phyloP scores from a whole-genome alignment of 1,140 invertebrate species.

The Globodera rostochiensis region DNA sequence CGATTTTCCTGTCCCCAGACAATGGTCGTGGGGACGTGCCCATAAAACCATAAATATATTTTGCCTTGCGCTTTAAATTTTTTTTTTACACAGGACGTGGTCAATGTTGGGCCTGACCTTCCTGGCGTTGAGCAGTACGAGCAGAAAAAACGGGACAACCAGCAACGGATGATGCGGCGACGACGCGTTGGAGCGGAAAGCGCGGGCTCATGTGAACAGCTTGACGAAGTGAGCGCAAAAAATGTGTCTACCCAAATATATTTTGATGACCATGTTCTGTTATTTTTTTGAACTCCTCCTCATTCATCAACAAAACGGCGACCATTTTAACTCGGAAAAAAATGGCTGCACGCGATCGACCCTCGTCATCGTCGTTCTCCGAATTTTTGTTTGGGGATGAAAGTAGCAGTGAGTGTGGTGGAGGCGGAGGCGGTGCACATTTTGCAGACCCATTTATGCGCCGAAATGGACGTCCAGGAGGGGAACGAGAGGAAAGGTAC shows the following conservation, averaged over 20 bases:
- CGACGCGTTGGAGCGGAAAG: too few species aligned
- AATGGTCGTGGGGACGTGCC: too few species aligned
- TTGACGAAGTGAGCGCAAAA: neutral
- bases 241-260: neutral
- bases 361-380: neutral
- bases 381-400: conserved; percentile 1
- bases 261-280: too few species aligned
- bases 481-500: neutral
- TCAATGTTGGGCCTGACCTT: neutral
- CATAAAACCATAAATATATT: too few species aligned
- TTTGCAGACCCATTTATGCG: neutral
- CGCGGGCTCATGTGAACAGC: too few species aligned
- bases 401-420: neutral
- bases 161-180: neutral
- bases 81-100: neutral
- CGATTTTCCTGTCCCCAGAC: too few species aligned
- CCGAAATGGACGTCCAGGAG: neutral
- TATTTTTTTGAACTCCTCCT: too few species aligned
- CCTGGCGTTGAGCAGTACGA: neutral
- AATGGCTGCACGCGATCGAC: neutral
- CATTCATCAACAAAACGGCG: neutral
- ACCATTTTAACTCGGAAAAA: neutral
- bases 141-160: neutral
- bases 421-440: neutral
- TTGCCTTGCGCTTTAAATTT: neutral